Conservation (phyloP, 1,140 invertebrate genomes). For the Micrasema minimum region DNA sequence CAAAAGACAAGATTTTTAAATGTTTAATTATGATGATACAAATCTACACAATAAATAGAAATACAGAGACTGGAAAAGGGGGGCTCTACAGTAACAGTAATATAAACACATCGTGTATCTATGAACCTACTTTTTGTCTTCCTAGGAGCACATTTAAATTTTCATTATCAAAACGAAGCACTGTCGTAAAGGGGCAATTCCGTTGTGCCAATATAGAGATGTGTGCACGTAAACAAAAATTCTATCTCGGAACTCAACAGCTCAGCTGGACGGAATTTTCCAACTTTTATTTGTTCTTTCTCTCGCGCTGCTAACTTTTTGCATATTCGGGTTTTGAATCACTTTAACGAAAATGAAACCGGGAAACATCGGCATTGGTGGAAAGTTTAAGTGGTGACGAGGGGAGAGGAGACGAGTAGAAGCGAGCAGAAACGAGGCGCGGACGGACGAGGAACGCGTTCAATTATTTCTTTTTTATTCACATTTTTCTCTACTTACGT, state of each 20-base stretch:
- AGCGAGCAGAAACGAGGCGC: constrained; percentile 7
- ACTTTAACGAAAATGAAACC: constrained; percentile 37
- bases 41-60: too few species aligned
- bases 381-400: constrained; percentile 42
- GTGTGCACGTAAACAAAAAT: constrained; percentile 9
- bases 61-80: too few species aligned
- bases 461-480: constrained; percentile 52
- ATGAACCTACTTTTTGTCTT: too few species aligned
- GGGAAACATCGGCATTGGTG: constrained; percentile 37
- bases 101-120: too few species aligned
- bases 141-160: too few species aligned
- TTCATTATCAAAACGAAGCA: background rate
- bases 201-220: background rate
- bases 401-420: constrained; percentile 29
- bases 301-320: constrained; percentile 43
- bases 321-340: constrained; percentile 46
- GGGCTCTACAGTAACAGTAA: too few species aligned
- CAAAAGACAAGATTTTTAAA: too few species aligned
- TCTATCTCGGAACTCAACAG: background rate
- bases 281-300: constrained; percentile 45
- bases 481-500: constrained; percentile 49
- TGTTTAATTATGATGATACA: too few species aligned
- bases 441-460: constrained; percentile 23
- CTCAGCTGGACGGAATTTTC: constrained; percentile 21
- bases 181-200: background rate